Conservation (phyloP, 2,888 invertebrate species). For the Cantharis rufa region DNA sequence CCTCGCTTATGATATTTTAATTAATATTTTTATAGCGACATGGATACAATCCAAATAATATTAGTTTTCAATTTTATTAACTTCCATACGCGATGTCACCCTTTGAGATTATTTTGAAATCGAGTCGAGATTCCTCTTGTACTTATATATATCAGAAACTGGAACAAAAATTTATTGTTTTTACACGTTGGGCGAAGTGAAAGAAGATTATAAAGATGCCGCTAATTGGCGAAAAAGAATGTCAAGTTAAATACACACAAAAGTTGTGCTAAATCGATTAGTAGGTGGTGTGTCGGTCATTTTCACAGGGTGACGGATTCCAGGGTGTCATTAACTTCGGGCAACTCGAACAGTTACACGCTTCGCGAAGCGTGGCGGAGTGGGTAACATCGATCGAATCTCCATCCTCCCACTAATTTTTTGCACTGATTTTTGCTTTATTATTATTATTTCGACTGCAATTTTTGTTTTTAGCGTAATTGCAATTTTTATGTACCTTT, state of each 20-base stretch:
- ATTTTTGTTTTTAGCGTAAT: neutral
- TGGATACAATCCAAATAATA: neutral
- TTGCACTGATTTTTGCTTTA: neutral
- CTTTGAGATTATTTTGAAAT: neutral
- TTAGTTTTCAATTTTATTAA: neutral
- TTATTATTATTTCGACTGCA: neutral
- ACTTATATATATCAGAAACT: neutral
- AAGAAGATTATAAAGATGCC: constrained; percentile 12
- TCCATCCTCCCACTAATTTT: constrained; percentile 10
- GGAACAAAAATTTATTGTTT: neutral
- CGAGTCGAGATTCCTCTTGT: neutral
- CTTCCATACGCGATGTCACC: neutral
- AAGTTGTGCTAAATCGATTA: constrained; percentile 36
- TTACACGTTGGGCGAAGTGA: neutral
- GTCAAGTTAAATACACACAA: constrained; percentile 35
- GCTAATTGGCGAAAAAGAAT: constrained; percentile 35
- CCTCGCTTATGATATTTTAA: neutral
- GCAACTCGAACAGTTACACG: constrained; percentile 27
- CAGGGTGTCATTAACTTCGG: constrained; percentile 29
- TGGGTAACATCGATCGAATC: constrained; percentile 19
- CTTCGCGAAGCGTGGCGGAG: constrained; percentile 23
- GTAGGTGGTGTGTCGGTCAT: constrained; percentile 31
- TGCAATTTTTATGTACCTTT: neutral
- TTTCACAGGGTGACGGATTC: constrained; percentile 27
- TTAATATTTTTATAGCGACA: neutral